Conservation (phyloP, 2,888 invertebrate genomes). For the Geotrupes spiniger region DNA sequence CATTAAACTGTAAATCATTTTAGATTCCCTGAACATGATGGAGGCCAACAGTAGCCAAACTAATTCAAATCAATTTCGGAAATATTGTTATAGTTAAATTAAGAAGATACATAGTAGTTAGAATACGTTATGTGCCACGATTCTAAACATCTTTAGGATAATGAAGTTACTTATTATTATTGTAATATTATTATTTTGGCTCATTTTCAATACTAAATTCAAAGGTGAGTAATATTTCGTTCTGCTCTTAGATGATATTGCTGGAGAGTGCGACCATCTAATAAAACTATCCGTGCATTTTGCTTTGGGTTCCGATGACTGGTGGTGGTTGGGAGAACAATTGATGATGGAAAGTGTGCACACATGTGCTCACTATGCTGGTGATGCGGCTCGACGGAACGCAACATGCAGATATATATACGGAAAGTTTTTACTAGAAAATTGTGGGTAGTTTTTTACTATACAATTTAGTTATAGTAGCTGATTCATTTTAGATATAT, state of each 20-base stretch:
- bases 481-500: neutral
- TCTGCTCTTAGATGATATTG: constrained; percentile 25
- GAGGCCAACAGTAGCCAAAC: no score
- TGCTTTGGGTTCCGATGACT: constrained; percentile 48
- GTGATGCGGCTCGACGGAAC: constrained; percentile 54
- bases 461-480: no score
- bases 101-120: no score
- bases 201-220: no score
- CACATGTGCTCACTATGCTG: constrained; percentile 48
- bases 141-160: no score
- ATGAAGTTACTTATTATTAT: no score
- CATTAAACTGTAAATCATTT: no score
- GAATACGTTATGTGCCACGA: no score
- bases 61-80: no score
- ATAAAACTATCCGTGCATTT: constrained; percentile 50
- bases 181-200: no score
- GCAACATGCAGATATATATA: constrained; percentile 55
- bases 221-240: neutral
- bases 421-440: constrained; percentile 55
- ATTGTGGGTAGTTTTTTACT: constrained; percentile 52
- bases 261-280: constrained; percentile 44
- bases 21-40: no score
- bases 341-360: constrained; percentile 53
- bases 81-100: no score
- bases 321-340: constrained; percentile 60